A percentile compares a stretch with the other conserved stretches of the same genome.
Conservation (phyloP, 2,113 vertebrate species). For the Aptenodytes patagonicus region DNA sequence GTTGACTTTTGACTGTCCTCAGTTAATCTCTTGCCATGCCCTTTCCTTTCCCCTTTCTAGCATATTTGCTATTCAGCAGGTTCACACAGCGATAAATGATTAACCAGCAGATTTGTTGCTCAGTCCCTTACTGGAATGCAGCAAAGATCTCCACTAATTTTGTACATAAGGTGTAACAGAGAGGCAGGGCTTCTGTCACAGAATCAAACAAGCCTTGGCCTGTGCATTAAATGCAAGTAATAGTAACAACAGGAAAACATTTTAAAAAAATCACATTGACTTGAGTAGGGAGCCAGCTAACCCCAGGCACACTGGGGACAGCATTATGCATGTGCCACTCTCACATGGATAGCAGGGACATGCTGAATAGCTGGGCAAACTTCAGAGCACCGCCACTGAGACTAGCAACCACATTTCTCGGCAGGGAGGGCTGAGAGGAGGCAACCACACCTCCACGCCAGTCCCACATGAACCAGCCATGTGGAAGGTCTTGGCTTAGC, state of each 20-base stretch:
- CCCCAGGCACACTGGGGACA: background rate
- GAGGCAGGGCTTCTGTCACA: background rate
- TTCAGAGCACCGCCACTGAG: background rate
- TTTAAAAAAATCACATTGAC: background rate
- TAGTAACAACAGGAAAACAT: background rate
- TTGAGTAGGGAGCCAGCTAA: background rate
- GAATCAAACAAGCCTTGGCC: background rate
- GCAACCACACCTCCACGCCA: background rate
- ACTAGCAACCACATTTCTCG: background rate
- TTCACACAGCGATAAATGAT: conserved; percentile 53
- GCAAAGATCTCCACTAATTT: conserved; percentile 7
- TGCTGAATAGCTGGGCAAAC: background rate
- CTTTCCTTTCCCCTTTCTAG: conserved; percentile 52
- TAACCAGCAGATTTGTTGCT: conserved; percentile 42
- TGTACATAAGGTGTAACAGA: background rate
- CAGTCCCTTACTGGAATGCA: conserved; percentile 4
- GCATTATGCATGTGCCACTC: background rate
- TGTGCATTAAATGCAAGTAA: background rate
- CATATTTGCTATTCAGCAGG: conserved; percentile 58
- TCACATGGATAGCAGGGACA: background rate
- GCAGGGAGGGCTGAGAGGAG: background rate
- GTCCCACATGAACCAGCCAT: background rate
- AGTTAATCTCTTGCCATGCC: conserved; percentile 54
- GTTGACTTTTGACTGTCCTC: conserved; percentile 64
- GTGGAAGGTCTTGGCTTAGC: background rate